Conservation (phyloP, 2,113 vertebrate genomes). For the Raja brachyura region DNA sequence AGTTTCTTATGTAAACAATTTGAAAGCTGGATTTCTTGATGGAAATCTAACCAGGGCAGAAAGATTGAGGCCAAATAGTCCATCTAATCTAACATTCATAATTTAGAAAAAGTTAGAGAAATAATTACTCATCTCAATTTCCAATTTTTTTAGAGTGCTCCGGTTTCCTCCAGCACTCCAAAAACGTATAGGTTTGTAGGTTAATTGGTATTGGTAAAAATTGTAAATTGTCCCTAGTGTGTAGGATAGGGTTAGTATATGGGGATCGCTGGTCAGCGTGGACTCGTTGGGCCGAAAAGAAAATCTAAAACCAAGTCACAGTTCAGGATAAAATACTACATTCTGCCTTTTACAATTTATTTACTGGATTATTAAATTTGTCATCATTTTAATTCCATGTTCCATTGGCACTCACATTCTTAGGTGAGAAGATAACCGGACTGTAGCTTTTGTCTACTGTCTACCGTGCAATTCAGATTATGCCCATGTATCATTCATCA, state of each 20-base stretch:
- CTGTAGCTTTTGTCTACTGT: background rate
- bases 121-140: background rate
- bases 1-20: too few species aligned
- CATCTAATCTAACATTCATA: background rate
- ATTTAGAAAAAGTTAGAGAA: too few species aligned
- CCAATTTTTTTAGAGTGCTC: background rate
- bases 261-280: too few species aligned
- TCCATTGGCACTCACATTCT: background rate
- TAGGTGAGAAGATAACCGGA: background rate
- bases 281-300: too few species aligned
- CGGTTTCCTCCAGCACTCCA: too few species aligned
- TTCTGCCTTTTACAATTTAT: background rate
- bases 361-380: background rate
- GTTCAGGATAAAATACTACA: background rate
- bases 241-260: too few species aligned
- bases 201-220: too few species aligned
- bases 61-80: background rate
- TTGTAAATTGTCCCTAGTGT: too few species aligned
- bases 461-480: background rate
- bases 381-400: background rate
- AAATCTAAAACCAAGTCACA: background rate
- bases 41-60: background rate
- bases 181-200: too few species aligned
- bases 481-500: background rate
- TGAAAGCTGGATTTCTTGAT: background rate